Evolutionary conservation across 92 coral and sea anemone species (phyloP).

Genomic region (Nematostella vectensis): DNA sequence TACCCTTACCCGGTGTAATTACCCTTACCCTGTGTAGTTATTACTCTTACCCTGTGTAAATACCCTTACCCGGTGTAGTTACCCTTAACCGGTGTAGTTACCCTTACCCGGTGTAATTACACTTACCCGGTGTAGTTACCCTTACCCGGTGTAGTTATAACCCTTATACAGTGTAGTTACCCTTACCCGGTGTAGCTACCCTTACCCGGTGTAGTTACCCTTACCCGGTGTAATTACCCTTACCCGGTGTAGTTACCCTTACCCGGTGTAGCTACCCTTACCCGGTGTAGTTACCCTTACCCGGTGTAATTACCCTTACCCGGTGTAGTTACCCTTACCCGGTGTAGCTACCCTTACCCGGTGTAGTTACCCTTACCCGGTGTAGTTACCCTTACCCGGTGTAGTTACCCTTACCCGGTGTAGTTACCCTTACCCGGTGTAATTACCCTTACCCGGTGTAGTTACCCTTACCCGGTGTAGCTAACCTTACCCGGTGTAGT

Average conservation of each 20-base stretch:
- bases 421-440: constrained; percentile 5
- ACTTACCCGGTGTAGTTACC: constrained; percentile 44
- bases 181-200: constrained; percentile 44
- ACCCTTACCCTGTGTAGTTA: too few relatives aligned
- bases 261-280: constrained; percentile 1
- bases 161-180: too few relatives aligned
- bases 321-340: constrained; percentile 28
- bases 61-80: constrained; percentile 42
- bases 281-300: constrained; percentile 35
- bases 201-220: too few relatives aligned
- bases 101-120: neutral
- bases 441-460: constrained; percentile 41
- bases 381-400: constrained; percentile 7
- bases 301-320: constrained; percentile 21
- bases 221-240: neutral
- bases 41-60: neutral
- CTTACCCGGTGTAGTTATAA: too few relatives aligned
- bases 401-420: constrained; percentile 31
- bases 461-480: neutral
- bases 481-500: constrained; percentile 41
- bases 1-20: constrained; percentile 42
- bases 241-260: constrained; percentile 47
- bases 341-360: neutral
- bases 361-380: constrained; percentile 36
- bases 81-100: too few relatives aligned